Evolutionary conservation across 2,113 vertebrate genomes (phyloP).

Genomic region (Callionymus lyra): DNA sequence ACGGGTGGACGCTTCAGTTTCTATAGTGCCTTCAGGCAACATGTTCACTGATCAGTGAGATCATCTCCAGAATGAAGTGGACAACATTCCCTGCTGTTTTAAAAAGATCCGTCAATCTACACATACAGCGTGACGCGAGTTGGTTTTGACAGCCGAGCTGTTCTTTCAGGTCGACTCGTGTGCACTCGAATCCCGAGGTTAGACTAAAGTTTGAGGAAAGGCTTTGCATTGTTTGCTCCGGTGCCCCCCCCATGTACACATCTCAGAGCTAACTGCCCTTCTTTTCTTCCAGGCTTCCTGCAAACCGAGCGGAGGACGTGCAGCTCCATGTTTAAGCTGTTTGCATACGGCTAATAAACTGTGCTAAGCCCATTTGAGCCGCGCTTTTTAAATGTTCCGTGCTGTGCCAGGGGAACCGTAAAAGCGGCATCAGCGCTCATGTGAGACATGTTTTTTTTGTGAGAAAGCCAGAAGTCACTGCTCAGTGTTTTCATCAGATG

Average conservation of each 20-base stretch:
- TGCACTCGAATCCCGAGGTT: too few relatives aligned
- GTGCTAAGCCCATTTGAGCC: constrained; percentile 52
- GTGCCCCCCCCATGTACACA: constrained; percentile 21
- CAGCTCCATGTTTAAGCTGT: constrained; percentile 52
- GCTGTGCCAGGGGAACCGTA: constrained; percentile 44
- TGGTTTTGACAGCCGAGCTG: too few relatives aligned
- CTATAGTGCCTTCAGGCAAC: constrained; percentile 20
- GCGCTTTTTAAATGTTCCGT: constrained; percentile 54
- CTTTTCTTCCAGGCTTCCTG: constrained; percentile 30
- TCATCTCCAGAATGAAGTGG: constrained; percentile 18
- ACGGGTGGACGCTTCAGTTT: constrained; percentile 9
- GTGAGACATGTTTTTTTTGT: constrained; percentile 38
- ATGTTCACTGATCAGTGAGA: constrained; percentile 27
- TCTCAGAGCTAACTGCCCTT: constrained; percentile 35
- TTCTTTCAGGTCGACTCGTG: too few relatives aligned
- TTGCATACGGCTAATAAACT: constrained; percentile 59
- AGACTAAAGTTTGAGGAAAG: constrained; percentile 21
- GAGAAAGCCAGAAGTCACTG: constrained; percentile 39
- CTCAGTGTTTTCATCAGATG: constrained; percentile 43
- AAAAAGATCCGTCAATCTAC: too few relatives aligned
- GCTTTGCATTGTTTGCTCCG: constrained; percentile 34
- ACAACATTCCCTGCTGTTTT: constrained; percentile 7
- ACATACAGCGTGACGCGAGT: too few relatives aligned
- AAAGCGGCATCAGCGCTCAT: constrained; percentile 44
- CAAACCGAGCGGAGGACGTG: constrained; percentile 40